phyloP scores from a whole-genome alignment of 2,888 invertebrate species.

The Pandemis cinnamomeana region DNA sequence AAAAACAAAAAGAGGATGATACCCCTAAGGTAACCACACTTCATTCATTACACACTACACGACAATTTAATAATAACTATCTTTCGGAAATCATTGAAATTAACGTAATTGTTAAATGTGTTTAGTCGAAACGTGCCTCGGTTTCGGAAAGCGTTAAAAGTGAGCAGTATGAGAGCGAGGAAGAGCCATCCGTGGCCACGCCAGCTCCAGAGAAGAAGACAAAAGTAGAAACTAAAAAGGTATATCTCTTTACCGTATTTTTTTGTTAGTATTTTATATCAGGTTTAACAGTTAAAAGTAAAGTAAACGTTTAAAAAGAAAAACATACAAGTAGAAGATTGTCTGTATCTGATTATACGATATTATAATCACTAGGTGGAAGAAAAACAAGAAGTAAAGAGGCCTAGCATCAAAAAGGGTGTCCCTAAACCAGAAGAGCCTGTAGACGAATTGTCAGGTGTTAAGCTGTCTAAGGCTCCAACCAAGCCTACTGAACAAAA shows the following conservation, averaged over 20 bases:
- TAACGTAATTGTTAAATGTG: constrained; percentile 40
- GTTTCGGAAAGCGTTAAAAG: constrained; percentile 76
- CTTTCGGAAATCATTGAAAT: neutral
- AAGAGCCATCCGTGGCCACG: constrained; percentile 69
- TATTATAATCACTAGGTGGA: constrained; percentile 59
- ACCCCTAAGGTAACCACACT: constrained; percentile 75
- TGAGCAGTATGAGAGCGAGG: constrained; percentile 75
- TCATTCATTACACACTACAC: constrained; percentile 51
- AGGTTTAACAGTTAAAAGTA: neutral
- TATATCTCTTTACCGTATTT: constrained; percentile 45
- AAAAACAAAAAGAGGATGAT: constrained; percentile 79
- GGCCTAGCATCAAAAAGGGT: constrained; percentile 75
- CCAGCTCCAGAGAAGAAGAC: constrained; percentile 71
- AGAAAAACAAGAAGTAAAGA: constrained; percentile 68
- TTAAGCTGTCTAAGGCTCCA: constrained; percentile 73
- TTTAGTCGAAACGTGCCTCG: constrained; percentile 76
- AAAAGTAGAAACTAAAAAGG: constrained; percentile 68
- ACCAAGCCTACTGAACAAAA: constrained; percentile 69
- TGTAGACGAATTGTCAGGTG: constrained; percentile 73
- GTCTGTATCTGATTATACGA: neutral
- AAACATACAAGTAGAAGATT: neutral
- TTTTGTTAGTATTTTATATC: neutral
- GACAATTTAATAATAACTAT: constrained; percentile 48
- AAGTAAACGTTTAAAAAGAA: neutral
- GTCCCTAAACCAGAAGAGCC: constrained; percentile 74